Evolutionary conservation across 2,797 vertebrate genomes (phyloP).

Genomic region (Nasua narica): DNA sequence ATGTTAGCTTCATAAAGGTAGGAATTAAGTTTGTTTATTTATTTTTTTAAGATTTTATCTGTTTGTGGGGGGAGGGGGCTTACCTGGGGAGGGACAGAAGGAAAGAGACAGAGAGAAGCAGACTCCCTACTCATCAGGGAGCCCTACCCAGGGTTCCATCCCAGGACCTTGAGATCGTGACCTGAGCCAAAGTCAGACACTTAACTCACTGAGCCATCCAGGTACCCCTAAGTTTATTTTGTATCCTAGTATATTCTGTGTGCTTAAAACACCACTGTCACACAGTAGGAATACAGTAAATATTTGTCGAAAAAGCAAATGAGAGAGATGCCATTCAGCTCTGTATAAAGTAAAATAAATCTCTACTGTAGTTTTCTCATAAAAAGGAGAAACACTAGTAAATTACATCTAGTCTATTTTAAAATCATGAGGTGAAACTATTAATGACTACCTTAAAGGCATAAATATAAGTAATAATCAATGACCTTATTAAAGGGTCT

Average conservation of each 20-base stretch:
- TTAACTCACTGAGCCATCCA: not conserved
- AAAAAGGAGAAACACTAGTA: not conserved
- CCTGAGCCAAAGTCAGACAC: not conserved
- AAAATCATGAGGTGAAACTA: not conserved
- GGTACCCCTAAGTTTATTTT: not conserved
- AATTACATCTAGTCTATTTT: not conserved
- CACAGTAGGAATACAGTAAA: not conserved
- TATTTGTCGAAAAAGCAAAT: not conserved
- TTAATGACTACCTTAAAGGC: not conserved
- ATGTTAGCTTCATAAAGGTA: not conserved
- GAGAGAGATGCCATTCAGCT: not conserved
- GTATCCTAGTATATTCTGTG: not conserved
- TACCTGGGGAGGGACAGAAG: not conserved
- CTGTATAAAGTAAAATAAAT: not conserved
- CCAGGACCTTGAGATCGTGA: not conserved
- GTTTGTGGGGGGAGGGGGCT: too few relatives aligned
- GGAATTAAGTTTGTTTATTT: not conserved
- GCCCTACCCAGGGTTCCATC: not conserved
- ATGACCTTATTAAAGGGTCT: not conserved
- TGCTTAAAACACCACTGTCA: not conserved
- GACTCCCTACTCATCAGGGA: not conserved
- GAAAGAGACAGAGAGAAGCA: not conserved
- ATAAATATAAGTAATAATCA: not conserved
- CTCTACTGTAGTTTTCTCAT: not conserved
- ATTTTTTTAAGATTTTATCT: not conserved